phyloP scores from a whole-genome alignment of 2,113 vertebrate genomes.

The Corythoichthys haematopterus region DNA sequence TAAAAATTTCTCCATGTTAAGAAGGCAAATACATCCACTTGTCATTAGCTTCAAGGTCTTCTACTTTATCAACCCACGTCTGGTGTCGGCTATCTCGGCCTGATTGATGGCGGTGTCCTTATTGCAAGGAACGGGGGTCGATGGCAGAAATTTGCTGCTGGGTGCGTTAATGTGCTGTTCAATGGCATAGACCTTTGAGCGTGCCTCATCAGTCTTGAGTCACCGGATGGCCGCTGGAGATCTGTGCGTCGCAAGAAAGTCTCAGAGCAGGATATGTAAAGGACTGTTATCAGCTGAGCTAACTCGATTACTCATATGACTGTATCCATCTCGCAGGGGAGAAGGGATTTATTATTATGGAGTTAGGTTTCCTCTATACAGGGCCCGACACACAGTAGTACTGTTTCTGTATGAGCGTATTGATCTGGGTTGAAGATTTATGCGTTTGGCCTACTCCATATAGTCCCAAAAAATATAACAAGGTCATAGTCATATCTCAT shows the following conservation, averaged over 20 bases:
- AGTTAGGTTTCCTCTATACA: slow-evolving; percentile 12
- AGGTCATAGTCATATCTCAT: neutral
- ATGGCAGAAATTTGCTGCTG: slow-evolving; percentile 67
- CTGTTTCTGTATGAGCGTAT: neutral
- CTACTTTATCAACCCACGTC: slow-evolving; percentile 61
- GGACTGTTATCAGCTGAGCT: slow-evolving; percentile 41
- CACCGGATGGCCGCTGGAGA: slow-evolving; percentile 54
- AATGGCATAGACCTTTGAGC: slow-evolving; percentile 64
- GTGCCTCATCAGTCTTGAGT: slow-evolving; percentile 67
- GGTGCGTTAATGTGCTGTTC: slow-evolving; percentile 65
- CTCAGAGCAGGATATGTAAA: slow-evolving; percentile 23
- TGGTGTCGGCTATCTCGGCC: slow-evolving; percentile 56
- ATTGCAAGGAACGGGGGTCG: slow-evolving; percentile 62
- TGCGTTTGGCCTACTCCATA: neutral
- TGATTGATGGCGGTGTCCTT: slow-evolving; percentile 72
- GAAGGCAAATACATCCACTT: slow-evolving; percentile 49
- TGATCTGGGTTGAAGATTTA: neutral
- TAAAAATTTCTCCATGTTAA: slow-evolving; percentile 19
- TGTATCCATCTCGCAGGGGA: slow-evolving; percentile 22
- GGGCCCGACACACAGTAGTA: neutral
- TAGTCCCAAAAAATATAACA: neutral
- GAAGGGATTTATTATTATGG: slow-evolving; percentile 17
- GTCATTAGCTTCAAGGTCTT: slow-evolving; percentile 64
- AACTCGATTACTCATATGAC: slow-evolving; percentile 42
- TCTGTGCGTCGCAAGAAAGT: slow-evolving; percentile 49